These are phyloP conservation scores for Melieria omissa DNA, from an alignment of 2,888 invertebrate species.

Conservation along the genomic window DNA sequence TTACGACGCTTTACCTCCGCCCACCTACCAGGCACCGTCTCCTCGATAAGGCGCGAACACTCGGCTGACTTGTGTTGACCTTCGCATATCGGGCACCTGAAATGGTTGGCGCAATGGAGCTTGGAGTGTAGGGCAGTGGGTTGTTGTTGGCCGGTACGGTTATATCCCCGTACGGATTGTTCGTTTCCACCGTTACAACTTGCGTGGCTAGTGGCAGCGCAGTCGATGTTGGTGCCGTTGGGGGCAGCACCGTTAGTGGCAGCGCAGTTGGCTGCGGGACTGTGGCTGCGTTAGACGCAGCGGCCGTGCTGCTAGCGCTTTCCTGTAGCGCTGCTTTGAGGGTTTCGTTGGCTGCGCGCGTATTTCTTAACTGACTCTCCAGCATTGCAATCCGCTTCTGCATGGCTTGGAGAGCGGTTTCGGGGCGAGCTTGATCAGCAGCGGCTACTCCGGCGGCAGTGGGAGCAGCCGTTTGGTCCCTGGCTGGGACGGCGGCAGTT, in stretches of 20 bases:
- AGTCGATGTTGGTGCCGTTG: not conserved
- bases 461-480: not conserved
- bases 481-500: too few species aligned
- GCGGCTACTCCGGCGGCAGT: not conserved
- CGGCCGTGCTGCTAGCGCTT: not conserved
- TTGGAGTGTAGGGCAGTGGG: not conserved
- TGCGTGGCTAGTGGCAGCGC: not conserved
- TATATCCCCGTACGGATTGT: too few species aligned
- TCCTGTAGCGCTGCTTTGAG: not conserved
- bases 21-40: not conserved
- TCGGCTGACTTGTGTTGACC: not conserved
- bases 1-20: not conserved
- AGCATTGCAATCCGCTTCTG: too few species aligned
- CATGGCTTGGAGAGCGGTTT: too few species aligned
- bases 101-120: not conserved
- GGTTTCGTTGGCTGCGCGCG: not conserved
- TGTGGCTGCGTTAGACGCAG: too few species aligned
- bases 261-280: not conserved
- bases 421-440: too few species aligned
- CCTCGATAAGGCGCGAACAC: slow-evolving; percentile 6
- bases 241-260: not conserved
- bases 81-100: not conserved
- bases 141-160: not conserved
- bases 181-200: too few species aligned
- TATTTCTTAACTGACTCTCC: too few species aligned